A percentile compares a stretch with the other conserved stretches of the same genome.
These are phyloP conservation scores for Knipowitschia caucasica DNA, from an alignment of 2,797 vertebrate species.

Conservation along the genomic window DNA sequence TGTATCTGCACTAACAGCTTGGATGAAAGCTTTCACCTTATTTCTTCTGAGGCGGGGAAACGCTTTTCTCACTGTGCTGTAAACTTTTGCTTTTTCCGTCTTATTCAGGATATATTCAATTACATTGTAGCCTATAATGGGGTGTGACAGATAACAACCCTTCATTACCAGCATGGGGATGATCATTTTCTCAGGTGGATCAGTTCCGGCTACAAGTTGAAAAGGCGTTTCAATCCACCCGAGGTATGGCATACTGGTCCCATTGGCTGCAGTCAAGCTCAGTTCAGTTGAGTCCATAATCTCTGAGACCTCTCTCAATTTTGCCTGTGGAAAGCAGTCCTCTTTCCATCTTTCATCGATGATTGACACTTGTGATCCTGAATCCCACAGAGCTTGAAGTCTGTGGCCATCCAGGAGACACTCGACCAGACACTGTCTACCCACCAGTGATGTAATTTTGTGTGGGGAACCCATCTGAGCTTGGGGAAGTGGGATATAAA, in stretches of 20 bases:
- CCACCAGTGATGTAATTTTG: constrained; percentile 8
- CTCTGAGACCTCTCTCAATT: constrained; percentile 19
- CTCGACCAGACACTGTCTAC: constrained; percentile 20
- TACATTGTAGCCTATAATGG: too few species aligned
- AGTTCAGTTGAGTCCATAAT: constrained; percentile 10
- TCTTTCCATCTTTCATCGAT: constrained; percentile 22
- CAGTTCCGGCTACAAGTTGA: neutral
- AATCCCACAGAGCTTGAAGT: constrained; percentile 20
- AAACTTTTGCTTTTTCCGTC: too few species aligned
- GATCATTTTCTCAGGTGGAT: neutral
- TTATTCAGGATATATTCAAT: too few species aligned
- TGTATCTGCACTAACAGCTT: too few species aligned
- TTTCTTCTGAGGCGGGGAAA: too few species aligned
- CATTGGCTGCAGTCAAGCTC: constrained; percentile 17
- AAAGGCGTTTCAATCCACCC: constrained; percentile 25
- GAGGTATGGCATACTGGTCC: constrained; percentile 15
- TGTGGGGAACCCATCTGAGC: neutral
- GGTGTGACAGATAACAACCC: constrained; percentile 1
- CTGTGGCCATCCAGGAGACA: constrained; percentile 15
- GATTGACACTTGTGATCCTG: constrained; percentile 16
- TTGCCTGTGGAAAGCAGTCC: too few species aligned
- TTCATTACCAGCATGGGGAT: constrained; percentile 20
- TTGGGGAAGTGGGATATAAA: neutral
- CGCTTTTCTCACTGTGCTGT: too few species aligned
- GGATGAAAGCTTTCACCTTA: too few species aligned